phyloP scores from a whole-genome alignment of 2,113 vertebrate genomes.

The Brachypodius melanocephalos region DNA sequence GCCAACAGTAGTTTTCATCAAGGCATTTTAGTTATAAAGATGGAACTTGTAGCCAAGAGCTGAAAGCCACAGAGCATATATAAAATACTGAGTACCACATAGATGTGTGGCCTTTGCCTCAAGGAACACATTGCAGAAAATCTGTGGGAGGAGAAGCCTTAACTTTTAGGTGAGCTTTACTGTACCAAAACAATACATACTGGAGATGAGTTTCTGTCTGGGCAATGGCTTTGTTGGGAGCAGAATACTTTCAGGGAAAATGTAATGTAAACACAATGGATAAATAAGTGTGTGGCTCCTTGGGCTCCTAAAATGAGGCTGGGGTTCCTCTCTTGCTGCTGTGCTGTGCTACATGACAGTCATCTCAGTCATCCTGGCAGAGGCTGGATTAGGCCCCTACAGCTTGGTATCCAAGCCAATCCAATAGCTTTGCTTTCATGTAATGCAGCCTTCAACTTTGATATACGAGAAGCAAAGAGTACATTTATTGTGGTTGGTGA shows the following conservation, averaged over 20 bases:
- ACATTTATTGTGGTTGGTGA: background rate
- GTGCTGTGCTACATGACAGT: background rate
- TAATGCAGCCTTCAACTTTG: background rate
- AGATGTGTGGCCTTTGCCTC: background rate
- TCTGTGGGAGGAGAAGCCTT: background rate
- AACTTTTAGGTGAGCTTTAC: background rate
- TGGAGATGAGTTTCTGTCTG: background rate
- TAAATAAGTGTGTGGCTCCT: background rate
- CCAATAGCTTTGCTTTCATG: background rate
- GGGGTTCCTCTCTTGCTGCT: background rate
- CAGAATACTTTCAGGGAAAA: background rate
- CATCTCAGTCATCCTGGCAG: background rate
- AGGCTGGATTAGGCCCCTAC: background rate
- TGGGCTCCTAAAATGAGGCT: background rate
- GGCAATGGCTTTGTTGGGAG: background rate
- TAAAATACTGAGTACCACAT: background rate
- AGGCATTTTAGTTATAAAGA: background rate
- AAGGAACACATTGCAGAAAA: background rate
- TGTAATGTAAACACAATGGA: background rate
- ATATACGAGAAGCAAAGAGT: background rate
- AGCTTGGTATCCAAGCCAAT: background rate
- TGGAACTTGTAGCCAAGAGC: background rate
- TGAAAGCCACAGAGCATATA: background rate
- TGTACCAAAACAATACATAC: rapidly evolving
- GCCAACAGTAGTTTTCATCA: background rate